Base-by-base conservation (phyloP, 2,797 vertebrate species). In the Tamandua tetradactyla region DNA sequence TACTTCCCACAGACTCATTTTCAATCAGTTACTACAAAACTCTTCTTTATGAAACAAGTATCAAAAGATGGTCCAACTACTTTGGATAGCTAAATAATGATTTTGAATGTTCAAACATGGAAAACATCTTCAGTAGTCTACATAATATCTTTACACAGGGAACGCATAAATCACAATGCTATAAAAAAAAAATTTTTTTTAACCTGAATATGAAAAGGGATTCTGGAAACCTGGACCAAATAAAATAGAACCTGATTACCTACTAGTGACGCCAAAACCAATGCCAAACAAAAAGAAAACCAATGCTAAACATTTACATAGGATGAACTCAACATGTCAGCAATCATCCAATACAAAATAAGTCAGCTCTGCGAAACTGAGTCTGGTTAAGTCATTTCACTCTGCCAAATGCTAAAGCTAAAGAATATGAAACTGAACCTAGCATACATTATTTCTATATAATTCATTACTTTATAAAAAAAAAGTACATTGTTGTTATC, bases 71-170 rank as follows among this genome's bases (percentile, higher is more conserved):
- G 42, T 55, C 49, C 40, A 76, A 61, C 52, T 95, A 91, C 35
- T 89, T 35, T 90, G 49, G 23, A 76, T 47, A 92, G 23, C 23
- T 90, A 92, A 94, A 57, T 55, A 82, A 89, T 44, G 85, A 91
- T 42, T 91, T 25, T 62, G 23, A 92, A 62, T 87, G 17, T 47
- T 13, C 52, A 37, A 86, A 91, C 37, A 85, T 42, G 20, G 42
- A 85, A 91, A 94, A 72, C 5, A 0, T 40, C 37, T 64, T 76
- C 25, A 87, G 30, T 72, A 86, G 32, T 88, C 78, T 68, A 75
- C 15, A 55, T 15, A 57, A 27, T 71, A 61, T 6, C 4, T 69
- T 52, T 81, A 25, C 83, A 11, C 8, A 68, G 3, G 55, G 55
- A 95, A 81, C 55, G 17, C 47, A 52, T 42, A 64, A 83, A 94